phyloP scores from a whole-genome alignment of 2,113 vertebrate genomes.

The Herpetotheres cachinnans region DNA sequence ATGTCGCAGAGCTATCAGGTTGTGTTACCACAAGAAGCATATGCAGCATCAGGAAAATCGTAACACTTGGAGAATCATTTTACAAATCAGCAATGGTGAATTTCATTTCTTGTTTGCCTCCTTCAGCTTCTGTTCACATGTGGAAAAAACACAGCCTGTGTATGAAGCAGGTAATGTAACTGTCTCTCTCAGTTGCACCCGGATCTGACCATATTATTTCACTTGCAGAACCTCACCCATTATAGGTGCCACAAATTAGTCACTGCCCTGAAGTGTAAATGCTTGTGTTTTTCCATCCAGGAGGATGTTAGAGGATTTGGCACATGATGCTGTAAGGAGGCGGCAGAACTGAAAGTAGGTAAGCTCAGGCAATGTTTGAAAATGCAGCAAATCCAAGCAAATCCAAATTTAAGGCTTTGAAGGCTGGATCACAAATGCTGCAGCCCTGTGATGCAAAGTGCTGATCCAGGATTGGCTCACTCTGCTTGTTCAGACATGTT shows the following conservation, averaged over 20 bases:
- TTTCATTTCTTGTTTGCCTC: not conserved
- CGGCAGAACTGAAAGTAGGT: not conserved
- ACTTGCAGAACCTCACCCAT: not conserved
- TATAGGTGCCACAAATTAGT: not conserved
- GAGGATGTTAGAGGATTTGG: not conserved
- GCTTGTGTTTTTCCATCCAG: slow-evolving; percentile 3
- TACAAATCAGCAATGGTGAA: not conserved
- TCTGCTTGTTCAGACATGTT: slow-evolving; percentile 19
- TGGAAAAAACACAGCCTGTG: not conserved
- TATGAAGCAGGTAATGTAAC: not conserved
- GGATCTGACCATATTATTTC: not conserved
- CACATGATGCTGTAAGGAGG: not conserved
- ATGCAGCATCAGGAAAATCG: not conserved
- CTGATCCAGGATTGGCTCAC: not conserved
- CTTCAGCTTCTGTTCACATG: not conserved
- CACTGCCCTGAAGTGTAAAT: not conserved
- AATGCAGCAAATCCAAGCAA: not conserved
- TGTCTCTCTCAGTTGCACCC: not conserved
- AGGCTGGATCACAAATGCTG: not conserved
- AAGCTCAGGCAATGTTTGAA: not conserved
- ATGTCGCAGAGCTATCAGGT: not conserved
- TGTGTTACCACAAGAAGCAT: not conserved
- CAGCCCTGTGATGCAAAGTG: slow-evolving; percentile 3
- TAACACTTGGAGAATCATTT: not conserved
- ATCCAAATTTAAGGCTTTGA: not conserved